These are phyloP conservation scores for Ferrisia virgata DNA, from an alignment of 2,888 invertebrate species.

Conservation along the genomic window DNA sequence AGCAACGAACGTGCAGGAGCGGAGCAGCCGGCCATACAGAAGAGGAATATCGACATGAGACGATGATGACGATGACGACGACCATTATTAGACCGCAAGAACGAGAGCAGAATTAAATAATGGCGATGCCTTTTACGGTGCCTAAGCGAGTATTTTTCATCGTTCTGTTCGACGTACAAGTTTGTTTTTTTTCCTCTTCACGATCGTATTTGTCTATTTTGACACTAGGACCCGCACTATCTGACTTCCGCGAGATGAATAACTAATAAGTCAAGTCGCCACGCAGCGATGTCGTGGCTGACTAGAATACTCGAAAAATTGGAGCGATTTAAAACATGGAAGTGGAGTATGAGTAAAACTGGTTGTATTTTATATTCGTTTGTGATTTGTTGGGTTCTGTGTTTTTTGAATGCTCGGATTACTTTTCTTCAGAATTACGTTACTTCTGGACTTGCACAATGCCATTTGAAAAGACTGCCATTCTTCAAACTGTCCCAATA, in stretches of 20 bases:
- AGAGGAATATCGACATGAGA: neutral
- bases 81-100: neutral
- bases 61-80: neutral
- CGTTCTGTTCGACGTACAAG: neutral
- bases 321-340: neutral
- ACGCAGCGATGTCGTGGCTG: neutral
- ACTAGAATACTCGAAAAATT: neutral
- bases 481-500: no score
- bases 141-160: neutral
- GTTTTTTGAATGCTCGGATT: no score
- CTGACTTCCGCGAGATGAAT: neutral
- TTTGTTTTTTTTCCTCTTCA: neutral
- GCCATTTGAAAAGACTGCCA: no score
- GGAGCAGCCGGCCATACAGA: neutral
- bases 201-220: neutral
- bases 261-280: neutral
- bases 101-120: conserved; percentile 17
- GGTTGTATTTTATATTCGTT: no score
- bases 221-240: neutral
- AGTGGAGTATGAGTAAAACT: no score
- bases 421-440: no score
- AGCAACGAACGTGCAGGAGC: no score
- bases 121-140: neutral
- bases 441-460: no score
- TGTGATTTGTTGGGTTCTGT: no score